Conservation (phyloP, 35 echinoderm and acorn worm species). For the Diadema setosum region DNA sequence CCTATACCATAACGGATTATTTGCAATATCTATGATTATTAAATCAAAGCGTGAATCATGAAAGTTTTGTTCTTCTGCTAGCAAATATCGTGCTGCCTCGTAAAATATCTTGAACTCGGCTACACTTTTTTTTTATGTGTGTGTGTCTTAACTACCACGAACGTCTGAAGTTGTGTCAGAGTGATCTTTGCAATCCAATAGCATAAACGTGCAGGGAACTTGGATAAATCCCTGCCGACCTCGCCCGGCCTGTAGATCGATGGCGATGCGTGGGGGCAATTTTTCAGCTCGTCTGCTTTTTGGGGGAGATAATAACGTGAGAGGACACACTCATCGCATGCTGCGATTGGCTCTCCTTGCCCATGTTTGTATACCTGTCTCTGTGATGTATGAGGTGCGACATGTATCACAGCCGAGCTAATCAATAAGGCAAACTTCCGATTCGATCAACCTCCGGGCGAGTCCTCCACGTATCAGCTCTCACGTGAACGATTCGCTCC, state of each 20-base stretch:
- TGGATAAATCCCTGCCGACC: conserved; percentile 11
- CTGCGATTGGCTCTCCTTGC: neutral
- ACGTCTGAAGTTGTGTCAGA: no score
- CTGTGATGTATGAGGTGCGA: neutral
- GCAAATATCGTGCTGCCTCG: no score
- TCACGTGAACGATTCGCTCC: neutral
- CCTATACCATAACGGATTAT: no score
- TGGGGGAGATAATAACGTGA: neutral
- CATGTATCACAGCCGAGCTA: neutral
- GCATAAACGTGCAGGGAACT: neutral
- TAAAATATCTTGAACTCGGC: no score
- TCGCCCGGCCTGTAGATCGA: conserved; percentile 1
- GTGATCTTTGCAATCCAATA: neutral
- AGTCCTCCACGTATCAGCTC: neutral
- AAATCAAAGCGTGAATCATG: no score
- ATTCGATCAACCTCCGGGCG: neutral
- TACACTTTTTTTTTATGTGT: no score
- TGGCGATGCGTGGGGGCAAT: neutral
- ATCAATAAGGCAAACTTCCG: conserved; percentile 2
- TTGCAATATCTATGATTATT: no score
- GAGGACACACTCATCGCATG: neutral
- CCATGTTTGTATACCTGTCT: conserved; percentile 1
- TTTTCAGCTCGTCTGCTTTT: conserved; percentile 2
- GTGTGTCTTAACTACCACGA: no score
- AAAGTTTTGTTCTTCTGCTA: no score